Evolutionary conservation across 2,888 invertebrate genomes (phyloP).

Genomic region (Yponomeuta malinellus): DNA sequence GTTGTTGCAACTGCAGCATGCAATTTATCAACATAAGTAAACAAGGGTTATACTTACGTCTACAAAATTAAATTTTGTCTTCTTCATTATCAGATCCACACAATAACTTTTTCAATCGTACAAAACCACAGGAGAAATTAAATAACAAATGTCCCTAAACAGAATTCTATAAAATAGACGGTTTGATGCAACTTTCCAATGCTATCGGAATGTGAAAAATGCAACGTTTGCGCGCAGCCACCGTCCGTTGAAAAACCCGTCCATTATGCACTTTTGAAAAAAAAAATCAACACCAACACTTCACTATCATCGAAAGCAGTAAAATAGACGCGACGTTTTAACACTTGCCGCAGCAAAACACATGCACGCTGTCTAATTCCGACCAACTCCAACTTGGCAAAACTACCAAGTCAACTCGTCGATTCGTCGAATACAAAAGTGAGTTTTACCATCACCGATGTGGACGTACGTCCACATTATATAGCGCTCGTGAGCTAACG

Average conservation of each 20-base stretch:
- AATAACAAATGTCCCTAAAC: slow-evolving; percentile 37
- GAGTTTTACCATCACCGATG: slow-evolving; percentile 44
- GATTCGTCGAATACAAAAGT: slow-evolving; percentile 34
- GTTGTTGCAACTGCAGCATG: neutral
- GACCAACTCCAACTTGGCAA: slow-evolving; percentile 57
- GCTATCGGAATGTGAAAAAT: slow-evolving; percentile 49
- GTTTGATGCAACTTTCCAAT: slow-evolving; percentile 48
- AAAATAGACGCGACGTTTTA: slow-evolving; percentile 36
- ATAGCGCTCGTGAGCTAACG: slow-evolving; percentile 17
- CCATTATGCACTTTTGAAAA: slow-evolving; percentile 39
- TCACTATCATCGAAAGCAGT: slow-evolving; percentile 27
- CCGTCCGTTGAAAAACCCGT: slow-evolving; percentile 24
- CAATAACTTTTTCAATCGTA: slow-evolving; percentile 23
- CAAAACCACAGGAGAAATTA: slow-evolving; percentile 29
- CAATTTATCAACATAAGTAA: neutral
- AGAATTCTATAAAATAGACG: slow-evolving; percentile 27
- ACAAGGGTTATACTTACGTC: slow-evolving; percentile 35
- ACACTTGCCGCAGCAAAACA: slow-evolving; percentile 42
- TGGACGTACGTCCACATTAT: neutral
- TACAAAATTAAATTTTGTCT: slow-evolving; percentile 28
- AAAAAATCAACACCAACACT: slow-evolving; percentile 28
- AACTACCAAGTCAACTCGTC: slow-evolving; percentile 32
- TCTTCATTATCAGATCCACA: slow-evolving; percentile 36
- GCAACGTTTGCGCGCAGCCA: slow-evolving; percentile 48
- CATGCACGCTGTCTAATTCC: slow-evolving; percentile 44